These are phyloP conservation scores for Whitmania pigra DNA, from an alignment of 1,140 invertebrate species.

Conservation along the genomic window DNA sequence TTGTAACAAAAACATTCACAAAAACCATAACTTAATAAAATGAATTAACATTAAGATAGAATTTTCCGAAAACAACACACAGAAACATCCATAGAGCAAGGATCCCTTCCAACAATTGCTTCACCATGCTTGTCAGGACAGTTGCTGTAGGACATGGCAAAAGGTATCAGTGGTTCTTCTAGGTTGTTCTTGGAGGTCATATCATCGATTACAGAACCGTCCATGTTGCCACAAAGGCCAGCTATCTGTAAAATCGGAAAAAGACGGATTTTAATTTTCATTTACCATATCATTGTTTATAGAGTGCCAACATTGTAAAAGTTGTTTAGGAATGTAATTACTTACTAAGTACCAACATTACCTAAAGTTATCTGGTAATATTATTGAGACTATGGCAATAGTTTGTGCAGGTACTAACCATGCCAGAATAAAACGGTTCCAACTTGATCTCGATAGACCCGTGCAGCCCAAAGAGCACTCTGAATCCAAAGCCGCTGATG, in stretches of 20 bases:
- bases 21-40: not conserved
- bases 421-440: conserved; percentile 16
- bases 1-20: not conserved
- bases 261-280: too few species aligned
- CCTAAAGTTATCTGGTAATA: too few species aligned
- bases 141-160: conserved; percentile 19
- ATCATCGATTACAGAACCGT: conserved; percentile 9
- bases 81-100: not conserved
- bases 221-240: conserved; percentile 17
- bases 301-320: too few species aligned
- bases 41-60: not conserved
- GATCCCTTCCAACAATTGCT: not conserved
- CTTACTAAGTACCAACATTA: too few species aligned
- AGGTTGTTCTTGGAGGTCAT: conserved; percentile 12
- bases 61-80: not conserved
- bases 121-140: not conserved
- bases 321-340: too few species aligned
- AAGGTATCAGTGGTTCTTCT: conserved; percentile 14
- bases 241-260: not conserved
- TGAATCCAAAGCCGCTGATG: conserved; percentile 14
- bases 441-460: not conserved
- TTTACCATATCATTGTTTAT: too few species aligned
- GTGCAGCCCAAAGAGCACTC: conserved; percentile 1
- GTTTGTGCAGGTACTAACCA: not conserved
- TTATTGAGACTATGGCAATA: too few species aligned